Evolutionary conservation across 2,797 vertebrate species (phyloP).

Genomic region (Amazonetta brasiliensis): DNA sequence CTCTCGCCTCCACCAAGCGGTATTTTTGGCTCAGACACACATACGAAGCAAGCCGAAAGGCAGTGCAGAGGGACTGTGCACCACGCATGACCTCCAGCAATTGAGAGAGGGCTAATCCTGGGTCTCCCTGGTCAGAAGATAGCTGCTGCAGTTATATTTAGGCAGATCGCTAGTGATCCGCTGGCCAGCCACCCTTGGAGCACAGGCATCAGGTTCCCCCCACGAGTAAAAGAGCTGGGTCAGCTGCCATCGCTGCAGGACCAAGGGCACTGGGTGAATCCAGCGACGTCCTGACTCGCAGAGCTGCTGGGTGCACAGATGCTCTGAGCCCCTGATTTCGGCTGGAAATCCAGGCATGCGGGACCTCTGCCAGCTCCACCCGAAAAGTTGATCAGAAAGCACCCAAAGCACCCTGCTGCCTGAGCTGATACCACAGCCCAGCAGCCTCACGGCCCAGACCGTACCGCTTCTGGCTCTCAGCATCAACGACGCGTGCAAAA

Average conservation of each 20-base stretch:
- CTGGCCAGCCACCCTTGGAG: not conserved
- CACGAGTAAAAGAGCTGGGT: not conserved
- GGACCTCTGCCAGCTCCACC: not conserved
- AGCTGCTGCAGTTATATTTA: conserved; percentile 62
- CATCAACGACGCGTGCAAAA: not conserved
- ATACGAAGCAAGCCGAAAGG: not conserved
- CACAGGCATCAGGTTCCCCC: conserved; percentile 33
- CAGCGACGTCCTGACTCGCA: not conserved
- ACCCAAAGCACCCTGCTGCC: not conserved
- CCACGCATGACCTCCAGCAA: not conserved
- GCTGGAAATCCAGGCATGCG: fast-evolving
- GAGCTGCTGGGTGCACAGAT: not conserved
- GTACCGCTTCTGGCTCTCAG: not conserved
- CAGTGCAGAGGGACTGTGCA: not conserved
- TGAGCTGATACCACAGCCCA: fast-evolving
- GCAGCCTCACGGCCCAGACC: not conserved
- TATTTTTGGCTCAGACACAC: not conserved
- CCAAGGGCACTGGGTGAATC: not conserved
- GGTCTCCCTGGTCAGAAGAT: conserved; percentile 28
- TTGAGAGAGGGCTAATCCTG: conserved; percentile 47
- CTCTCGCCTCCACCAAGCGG: not conserved
- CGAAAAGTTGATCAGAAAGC: not conserved
- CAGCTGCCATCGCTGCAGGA: not conserved
- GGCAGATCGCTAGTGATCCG: not conserved
- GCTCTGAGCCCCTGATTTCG: not conserved